Evolutionary conservation across 1,140 invertebrate species (phyloP).

Genomic region (Leptopilina boulardi): DNA sequence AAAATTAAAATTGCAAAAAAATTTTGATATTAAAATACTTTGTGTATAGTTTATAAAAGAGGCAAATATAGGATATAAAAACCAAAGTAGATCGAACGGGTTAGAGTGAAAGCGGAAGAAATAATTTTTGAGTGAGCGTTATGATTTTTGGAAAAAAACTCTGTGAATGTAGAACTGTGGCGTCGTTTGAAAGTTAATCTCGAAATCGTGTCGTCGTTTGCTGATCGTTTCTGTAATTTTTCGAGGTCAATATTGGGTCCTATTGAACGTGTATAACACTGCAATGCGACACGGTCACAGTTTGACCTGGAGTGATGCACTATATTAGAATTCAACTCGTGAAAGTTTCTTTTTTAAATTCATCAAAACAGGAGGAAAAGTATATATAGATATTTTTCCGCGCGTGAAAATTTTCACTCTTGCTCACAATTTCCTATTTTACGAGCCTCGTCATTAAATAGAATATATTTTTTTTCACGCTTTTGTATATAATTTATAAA

Average conservation of each 20-base stretch:
- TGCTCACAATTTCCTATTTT: conserved; percentile 36
- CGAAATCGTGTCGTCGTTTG: background rate
- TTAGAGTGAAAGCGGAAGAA: background rate
- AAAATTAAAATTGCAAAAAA: too few species aligned
- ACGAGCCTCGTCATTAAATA: too few species aligned
- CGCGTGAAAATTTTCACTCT: conserved; percentile 50
- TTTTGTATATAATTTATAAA: too few species aligned
- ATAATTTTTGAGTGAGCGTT: background rate
- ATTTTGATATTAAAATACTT: too few species aligned
- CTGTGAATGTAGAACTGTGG: background rate
- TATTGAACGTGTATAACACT: conserved; percentile 61
- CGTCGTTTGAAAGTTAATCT: background rate
- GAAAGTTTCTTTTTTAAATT: conserved; percentile 53
- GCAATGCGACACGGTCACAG: conserved; percentile 65
- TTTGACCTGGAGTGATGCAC: conserved; percentile 57
- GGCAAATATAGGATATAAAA: background rate
- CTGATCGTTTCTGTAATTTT: conserved; percentile 40
- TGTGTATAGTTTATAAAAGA: background rate
- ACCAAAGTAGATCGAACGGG: background rate
- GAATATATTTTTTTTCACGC: too few species aligned
- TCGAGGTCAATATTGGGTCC: conserved; percentile 60
- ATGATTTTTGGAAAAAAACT: background rate
- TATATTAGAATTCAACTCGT: conserved; percentile 48
- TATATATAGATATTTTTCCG: background rate
- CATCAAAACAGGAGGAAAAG: conserved; percentile 40